Percentiles rank a stretch among this genome's conserved stretches.
Conservation (phyloP, 1,140 invertebrate species). For the Ectropis grisescens region DNA sequence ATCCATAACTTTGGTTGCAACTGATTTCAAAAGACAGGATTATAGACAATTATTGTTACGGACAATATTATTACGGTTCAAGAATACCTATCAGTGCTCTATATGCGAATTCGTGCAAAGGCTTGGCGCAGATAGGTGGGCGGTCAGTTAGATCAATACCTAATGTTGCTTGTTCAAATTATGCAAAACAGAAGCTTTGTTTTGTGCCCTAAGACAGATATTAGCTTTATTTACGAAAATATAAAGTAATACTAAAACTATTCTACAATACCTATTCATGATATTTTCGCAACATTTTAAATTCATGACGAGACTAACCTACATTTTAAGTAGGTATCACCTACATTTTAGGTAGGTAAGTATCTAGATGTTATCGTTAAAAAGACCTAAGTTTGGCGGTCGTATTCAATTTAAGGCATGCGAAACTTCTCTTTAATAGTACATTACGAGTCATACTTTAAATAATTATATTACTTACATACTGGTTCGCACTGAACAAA, state of each 20-base stretch:
- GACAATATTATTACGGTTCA: too few relatives aligned
- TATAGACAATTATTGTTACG: too few relatives aligned
- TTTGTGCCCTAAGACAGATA: neutral
- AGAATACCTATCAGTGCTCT: too few relatives aligned
- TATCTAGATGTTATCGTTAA: too few relatives aligned
- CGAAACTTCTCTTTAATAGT: neutral
- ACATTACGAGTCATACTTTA: neutral
- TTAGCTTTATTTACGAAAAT: neutral
- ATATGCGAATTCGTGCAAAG: slow-evolving; percentile 13
- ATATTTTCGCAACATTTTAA: neutral
- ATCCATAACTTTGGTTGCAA: too few relatives aligned
- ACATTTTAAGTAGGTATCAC: too few relatives aligned
- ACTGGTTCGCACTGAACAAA: neutral
- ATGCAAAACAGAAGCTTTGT: slow-evolving; percentile 1
- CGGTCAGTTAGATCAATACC: slow-evolving; percentile 1
- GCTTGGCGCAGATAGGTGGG: slow-evolving; percentile 5
- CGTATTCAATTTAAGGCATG: neutral
- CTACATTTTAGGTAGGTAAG: too few relatives aligned
- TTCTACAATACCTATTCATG: neutral
- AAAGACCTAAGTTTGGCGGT: too few relatives aligned
- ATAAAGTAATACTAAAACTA: neutral
- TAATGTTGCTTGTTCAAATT: neutral
- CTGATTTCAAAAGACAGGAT: too few relatives aligned
- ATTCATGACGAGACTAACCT: too few relatives aligned
- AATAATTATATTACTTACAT: neutral